phyloP scores from a whole-genome alignment of 2,888 invertebrate genomes.

The Therioaphis trifolii region DNA sequence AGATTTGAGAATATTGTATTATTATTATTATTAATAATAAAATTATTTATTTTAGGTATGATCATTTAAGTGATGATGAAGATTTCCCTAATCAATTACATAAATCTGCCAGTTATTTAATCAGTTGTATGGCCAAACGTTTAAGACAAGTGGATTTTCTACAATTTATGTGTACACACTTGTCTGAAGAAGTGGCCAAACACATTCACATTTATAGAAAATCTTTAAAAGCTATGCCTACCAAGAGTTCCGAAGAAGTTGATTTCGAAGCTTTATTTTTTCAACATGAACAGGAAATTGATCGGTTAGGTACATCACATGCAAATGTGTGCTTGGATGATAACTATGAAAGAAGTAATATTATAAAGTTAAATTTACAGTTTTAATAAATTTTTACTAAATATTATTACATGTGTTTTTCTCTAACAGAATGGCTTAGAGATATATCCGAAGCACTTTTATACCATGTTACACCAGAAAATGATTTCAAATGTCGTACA shows the following conservation, averaged over 20 bases:
- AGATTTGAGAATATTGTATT: neutral
- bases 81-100: constrained; percentile 80
- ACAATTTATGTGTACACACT: constrained; percentile 83
- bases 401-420: constrained; percentile 39
- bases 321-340: constrained; percentile 82
- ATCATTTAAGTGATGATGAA: constrained; percentile 74
- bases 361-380: neutral
- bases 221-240: constrained; percentile 73
- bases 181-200: constrained; percentile 91
- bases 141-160: constrained; percentile 93
- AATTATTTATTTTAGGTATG: constrained; percentile 69
- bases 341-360: constrained; percentile 74
- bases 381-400: neutral
- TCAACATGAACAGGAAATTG: constrained; percentile 88
- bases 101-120: constrained; percentile 77
- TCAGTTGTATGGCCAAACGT: constrained; percentile 80
- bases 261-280: constrained; percentile 84
- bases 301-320: constrained; percentile 81
- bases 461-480: constrained; percentile 84
- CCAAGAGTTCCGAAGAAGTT: constrained; percentile 60
- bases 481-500: constrained; percentile 86
- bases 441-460: constrained; percentile 85
- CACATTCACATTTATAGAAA: constrained; percentile 88
- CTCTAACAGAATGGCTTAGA: constrained; percentile 78
- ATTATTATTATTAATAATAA: neutral